phyloP scores from a whole-genome alignment of 2,113 vertebrate species.

The Cnemophilus loriae region DNA sequence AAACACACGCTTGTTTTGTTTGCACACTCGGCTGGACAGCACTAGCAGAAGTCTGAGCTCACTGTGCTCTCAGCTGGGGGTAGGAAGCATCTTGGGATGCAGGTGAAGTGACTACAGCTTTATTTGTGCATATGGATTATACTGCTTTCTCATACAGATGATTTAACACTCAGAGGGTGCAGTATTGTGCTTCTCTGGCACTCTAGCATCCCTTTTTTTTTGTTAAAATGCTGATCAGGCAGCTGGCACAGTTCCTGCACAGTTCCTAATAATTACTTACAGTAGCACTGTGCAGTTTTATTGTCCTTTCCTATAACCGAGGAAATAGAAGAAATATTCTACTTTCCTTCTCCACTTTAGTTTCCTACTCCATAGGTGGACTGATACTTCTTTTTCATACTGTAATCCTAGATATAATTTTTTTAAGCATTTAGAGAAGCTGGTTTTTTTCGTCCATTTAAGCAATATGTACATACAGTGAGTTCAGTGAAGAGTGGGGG shows the following conservation, averaged over 20 bases:
- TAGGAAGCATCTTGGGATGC: neutral
- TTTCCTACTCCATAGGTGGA: neutral
- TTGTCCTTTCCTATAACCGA: neutral
- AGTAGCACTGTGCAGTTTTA: neutral
- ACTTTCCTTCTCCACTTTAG: neutral
- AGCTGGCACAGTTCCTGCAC: neutral
- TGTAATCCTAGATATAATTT: neutral
- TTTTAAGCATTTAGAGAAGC: neutral
- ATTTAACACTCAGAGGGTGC: neutral
- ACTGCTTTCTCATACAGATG: neutral
- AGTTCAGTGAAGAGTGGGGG: neutral
- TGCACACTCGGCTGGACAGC: neutral
- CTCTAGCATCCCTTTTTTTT: neutral
- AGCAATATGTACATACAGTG: neutral
- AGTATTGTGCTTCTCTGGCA: neutral
- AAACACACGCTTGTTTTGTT: neutral
- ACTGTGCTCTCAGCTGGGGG: rapidly evolving
- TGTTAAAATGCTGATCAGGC: neutral
- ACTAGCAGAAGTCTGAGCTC: neutral
- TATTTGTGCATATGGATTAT: neutral
- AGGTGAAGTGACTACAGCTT: neutral
- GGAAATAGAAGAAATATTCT: neutral
- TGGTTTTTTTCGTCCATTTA: rapidly evolving
- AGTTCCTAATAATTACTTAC: neutral
- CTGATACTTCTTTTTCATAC: neutral